Evolutionary conservation across 2,888 invertebrate species (phyloP), one percentile per base, ranked within the genome.

Genomic region (Eupelmus urozonus): DNA sequence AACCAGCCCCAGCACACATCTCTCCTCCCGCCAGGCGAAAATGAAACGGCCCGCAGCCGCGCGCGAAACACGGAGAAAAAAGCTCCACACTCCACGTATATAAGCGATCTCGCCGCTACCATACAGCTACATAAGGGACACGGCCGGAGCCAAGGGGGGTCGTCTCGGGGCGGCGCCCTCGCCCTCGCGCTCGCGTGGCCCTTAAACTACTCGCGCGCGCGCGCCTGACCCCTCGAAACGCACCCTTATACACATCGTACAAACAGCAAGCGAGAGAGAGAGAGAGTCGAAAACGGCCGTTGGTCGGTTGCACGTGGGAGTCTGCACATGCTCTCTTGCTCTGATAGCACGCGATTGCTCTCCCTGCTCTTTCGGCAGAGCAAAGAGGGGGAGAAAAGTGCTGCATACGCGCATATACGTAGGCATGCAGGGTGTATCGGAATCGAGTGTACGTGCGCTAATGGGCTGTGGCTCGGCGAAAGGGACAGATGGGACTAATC

Each of bases 301-400:
- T 80, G 82, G 81, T 75, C 80, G 80, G 79, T 27, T 27, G 81
- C 80, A 69, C 79, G 80, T 62, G 72, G 79, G 79, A 78, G 80
- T 79, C 76, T 75, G 80, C 82, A 65, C 76, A 67, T 57, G 79
- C 59, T 53, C 53, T 20, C 42, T 59, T 5, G 29, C 49, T 27
- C 40, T 62, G 73, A 71, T 71, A 72, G 72, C 42, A 16, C 27
- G 16, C 53, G 20, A 20, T 20, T 4, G 5, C 60, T 42, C 29
- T 18, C 72, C 62, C 62, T 57, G 20, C 27, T 49, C 1, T 23
- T 20, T 18, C 42, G 23, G 7, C 5, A 2, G 45, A 40, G 3
- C 27, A n/a, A 42, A 40, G 40, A 49, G 27, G 66, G 66, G 20
- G 66, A 51, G 45, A 16, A 23, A 34, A 34, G 34, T 34, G 34